Evolutionary conservation across 2,888 invertebrate genomes (phyloP), one percentile per base, ranked within the genome.

Genomic region (Pyrrhia umbra): DNA sequence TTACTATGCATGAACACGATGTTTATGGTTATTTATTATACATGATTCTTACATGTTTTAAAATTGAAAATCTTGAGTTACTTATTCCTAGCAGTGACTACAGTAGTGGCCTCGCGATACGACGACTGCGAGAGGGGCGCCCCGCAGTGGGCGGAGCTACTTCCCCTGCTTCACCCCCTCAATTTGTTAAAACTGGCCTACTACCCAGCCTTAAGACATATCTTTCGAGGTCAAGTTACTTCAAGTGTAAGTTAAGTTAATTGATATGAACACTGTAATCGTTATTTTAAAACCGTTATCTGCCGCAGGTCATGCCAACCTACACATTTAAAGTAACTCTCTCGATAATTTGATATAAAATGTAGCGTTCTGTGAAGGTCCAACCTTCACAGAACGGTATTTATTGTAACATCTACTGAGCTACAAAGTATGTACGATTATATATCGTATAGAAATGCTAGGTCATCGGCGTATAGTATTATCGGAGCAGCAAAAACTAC

Each of bases 261-360:
- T 77, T 65, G 45, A 79, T 71, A 62, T 66, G 60, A 75, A 56
- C 60, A 78, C 62, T 63, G 47, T 66, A 65, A 79, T 75, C 60
- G 69, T 57, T 72, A 60, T 30, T 34, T 34, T 34, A 16, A 25
- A 37, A 68, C 81, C 79, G 79, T 79, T 79, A 81, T 68, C 60
- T 63, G 30, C 58, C 45, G 20, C 63, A 52, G 81, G 81, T 79
- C 81, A 73, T 73, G 70, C 62, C 68, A 27, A 51, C 18, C 21
- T 25, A 43, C 18, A 57, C 55, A 47, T 54, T 42, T 63, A 43
- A 55, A 42, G 16, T 45, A 39, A 57, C 43, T 62, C 16, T 30
- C 43, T 63, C 20, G 20, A 66, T 49, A 30, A 62, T 37, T 65
- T 42, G 27, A 60, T 63, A 68, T 46, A 23, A 51, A 63, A 45